Evolutionary conservation across 2,113 vertebrate species (phyloP).

Genomic region (Lasiurus cinereus): DNA sequence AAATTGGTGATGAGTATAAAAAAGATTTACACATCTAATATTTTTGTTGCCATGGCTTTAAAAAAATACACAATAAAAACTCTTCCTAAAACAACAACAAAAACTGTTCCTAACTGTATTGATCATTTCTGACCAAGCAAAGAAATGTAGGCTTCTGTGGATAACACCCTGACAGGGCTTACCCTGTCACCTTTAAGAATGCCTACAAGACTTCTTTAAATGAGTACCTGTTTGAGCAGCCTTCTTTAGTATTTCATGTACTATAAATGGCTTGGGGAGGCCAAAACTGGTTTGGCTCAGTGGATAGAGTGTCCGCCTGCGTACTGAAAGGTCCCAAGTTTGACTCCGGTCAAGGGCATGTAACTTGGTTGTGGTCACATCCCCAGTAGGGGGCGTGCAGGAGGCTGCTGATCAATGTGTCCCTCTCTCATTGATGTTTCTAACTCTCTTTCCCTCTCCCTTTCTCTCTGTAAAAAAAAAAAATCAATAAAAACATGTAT

Average conservation of each 20-base stretch:
- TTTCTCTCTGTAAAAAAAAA: no score
- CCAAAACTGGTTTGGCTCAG: no score
- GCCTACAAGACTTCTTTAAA: neutral
- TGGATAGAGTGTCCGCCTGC: no score
- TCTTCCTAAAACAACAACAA: neutral
- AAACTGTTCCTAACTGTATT: neutral
- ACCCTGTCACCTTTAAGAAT: neutral
- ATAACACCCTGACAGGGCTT: neutral
- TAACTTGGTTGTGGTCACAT: no score
- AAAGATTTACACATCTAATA: neutral
- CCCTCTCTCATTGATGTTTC: no score
- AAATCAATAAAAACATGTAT: no score
- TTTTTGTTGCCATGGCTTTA: neutral
- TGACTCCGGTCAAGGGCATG: no score
- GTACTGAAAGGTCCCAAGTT: no score
- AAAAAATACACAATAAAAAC: neutral
- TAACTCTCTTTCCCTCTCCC: no score
- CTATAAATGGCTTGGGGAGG: neutral
- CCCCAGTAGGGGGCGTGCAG: no score
- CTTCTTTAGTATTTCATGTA: neutral
- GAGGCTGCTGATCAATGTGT: no score
- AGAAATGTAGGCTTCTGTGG: neutral
- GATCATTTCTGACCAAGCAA: neutral
- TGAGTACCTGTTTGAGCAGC: no score
- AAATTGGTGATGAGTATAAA: neutral